Conservation (phyloP, 2,888 invertebrate species). For the Chrysotoxum bicinctum region DNA sequence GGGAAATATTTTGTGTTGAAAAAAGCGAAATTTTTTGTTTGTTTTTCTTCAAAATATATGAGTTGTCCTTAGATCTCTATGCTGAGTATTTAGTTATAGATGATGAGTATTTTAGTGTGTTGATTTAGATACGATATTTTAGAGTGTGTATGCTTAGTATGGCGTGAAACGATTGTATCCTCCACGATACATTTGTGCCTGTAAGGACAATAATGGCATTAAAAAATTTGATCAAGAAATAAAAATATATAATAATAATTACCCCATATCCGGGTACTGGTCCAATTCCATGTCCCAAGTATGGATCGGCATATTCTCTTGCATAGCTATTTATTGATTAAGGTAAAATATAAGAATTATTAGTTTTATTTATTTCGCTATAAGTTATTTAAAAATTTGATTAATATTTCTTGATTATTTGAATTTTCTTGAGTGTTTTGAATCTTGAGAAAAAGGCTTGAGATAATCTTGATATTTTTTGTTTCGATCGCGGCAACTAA, state of each 20-base stretch:
- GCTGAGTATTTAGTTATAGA: slow-evolving; percentile 74
- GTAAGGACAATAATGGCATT: slow-evolving; percentile 78
- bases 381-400: background rate
- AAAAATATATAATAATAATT: slow-evolving; percentile 80
- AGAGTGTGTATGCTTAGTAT: slow-evolving; percentile 84
- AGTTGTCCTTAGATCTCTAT: slow-evolving; percentile 74
- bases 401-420: slow-evolving; percentile 59
- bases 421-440: slow-evolving; percentile 18
- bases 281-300: slow-evolving; percentile 96
- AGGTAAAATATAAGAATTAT: slow-evolving; percentile 10
- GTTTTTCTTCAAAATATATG: slow-evolving; percentile 44
- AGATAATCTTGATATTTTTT: slow-evolving; percentile 43
- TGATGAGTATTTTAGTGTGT: slow-evolving; percentile 73
- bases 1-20: slow-evolving; percentile 33
- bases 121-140: slow-evolving; percentile 41
- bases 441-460: slow-evolving; percentile 48
- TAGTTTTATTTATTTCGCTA: slow-evolving; percentile 6
- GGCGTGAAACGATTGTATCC: slow-evolving; percentile 97
- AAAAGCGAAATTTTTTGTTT: slow-evolving; percentile 42
- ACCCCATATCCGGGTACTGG: slow-evolving; percentile 99
- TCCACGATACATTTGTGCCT: slow-evolving; percentile 96
- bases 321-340: slow-evolving; percentile 85
- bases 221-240: slow-evolving; percentile 46
- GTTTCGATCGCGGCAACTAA: slow-evolving; percentile 16
- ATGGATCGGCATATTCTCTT: slow-evolving; percentile 95